Conservation (phyloP, 2,888 invertebrate species). For the Eugnorisma glareosa region DNA sequence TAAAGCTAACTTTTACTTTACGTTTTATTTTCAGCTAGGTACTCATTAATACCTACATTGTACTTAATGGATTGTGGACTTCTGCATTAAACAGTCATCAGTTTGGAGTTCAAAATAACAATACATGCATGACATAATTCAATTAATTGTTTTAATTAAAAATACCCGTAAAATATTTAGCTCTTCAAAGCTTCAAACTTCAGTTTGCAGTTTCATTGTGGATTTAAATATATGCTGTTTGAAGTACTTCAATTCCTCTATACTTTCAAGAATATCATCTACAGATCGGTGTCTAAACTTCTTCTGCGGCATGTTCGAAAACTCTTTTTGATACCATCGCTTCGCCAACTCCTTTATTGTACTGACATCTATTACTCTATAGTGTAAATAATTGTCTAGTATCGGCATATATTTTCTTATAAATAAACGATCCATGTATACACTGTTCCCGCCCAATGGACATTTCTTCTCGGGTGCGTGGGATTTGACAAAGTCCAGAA, state of each 20-base stretch:
- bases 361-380: slow-evolving; percentile 98
- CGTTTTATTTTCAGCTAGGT: slow-evolving; percentile 52
- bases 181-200: slow-evolving; percentile 43
- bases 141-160: slow-evolving; percentile 14
- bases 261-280: slow-evolving; percentile 96
- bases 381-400: slow-evolving; percentile 95
- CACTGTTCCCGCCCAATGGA: slow-evolving; percentile 96
- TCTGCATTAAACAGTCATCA: slow-evolving; percentile 21
- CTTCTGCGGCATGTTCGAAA: slow-evolving; percentile 91
- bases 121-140: slow-evolving; percentile 38
- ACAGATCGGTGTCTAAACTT: slow-evolving; percentile 93
- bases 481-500: slow-evolving; percentile 93
- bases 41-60: slow-evolving; percentile 31
- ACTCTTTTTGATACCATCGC: slow-evolving; percentile 94
- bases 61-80: slow-evolving; percentile 27
- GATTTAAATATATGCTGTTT: slow-evolving; percentile 91
- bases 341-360: slow-evolving; percentile 95
- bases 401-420: slow-evolving; percentile 95
- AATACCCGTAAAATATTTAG: slow-evolving; percentile 45
- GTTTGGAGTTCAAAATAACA: slow-evolving; percentile 33
- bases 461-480: slow-evolving; percentile 91
- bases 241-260: slow-evolving; percentile 95
- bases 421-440: slow-evolving; percentile 96
- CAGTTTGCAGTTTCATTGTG: slow-evolving; percentile 53
- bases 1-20: neutral